phyloP scores from a whole-genome alignment of 2,113 vertebrate genomes.

The Pica pica region DNA sequence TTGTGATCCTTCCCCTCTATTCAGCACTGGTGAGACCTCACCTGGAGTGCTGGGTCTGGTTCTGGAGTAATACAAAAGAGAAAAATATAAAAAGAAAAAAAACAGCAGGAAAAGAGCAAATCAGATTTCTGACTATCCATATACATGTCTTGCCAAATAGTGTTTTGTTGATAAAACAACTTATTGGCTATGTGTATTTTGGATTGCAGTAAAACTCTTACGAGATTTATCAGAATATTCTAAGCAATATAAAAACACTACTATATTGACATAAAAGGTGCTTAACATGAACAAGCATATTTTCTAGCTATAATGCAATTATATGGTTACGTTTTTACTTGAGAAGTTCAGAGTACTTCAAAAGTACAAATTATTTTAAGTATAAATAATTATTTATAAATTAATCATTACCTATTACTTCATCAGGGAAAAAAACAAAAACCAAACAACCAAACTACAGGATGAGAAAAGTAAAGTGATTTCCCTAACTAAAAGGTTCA shows the following conservation, averaged over 20 bases:
- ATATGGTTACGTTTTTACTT: background rate
- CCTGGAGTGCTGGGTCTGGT: background rate
- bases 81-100: background rate
- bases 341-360: background rate
- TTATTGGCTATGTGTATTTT: background rate
- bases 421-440: background rate
- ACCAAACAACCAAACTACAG: background rate
- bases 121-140: background rate
- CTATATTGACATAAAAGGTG: background rate
- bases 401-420: background rate
- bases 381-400: background rate
- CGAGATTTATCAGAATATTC: background rate
- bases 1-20: background rate
- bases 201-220: background rate
- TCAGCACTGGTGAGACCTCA: background rate
- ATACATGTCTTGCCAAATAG: constrained; percentile 17
- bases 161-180: background rate
- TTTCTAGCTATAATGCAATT: background rate
- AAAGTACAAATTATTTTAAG: background rate
- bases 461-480: background rate
- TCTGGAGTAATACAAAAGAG: background rate
- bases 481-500: background rate
- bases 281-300: background rate
- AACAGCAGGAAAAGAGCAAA: background rate
- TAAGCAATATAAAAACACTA: background rate